Percentiles rank a stretch among this genome's conserved stretches.
Evolutionary conservation across 2,797 vertebrate genomes (phyloP).

Genomic region (Lates japonicus): DNA sequence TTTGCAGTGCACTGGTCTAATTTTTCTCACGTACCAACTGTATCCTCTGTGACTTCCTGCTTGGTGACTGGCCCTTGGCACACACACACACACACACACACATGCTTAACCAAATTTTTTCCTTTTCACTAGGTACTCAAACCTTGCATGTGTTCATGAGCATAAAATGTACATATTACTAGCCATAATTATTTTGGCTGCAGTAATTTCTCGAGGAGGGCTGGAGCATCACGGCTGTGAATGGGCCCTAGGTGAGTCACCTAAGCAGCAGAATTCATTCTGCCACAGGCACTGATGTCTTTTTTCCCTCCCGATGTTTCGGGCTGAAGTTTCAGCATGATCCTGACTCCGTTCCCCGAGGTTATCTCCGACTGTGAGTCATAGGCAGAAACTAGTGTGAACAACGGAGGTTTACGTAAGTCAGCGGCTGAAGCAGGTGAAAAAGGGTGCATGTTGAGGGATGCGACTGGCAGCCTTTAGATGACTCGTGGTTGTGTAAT

Average conservation of each 20-base stretch:
- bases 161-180: slow-evolving; percentile 18
- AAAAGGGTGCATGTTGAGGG: slow-evolving; percentile 27
- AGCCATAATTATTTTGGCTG: slow-evolving; percentile 39
- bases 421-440: slow-evolving; percentile 30
- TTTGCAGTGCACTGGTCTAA: slow-evolving; percentile 8
- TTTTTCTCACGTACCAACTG: slow-evolving; percentile 20
- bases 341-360: slow-evolving; percentile 43
- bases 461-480: slow-evolving; percentile 59
- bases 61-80: slow-evolving; percentile 25
- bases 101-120: slow-evolving; percentile 45
- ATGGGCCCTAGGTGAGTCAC: slow-evolving; percentile 67
- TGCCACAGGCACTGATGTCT: slow-evolving; percentile 58
- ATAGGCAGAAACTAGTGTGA: slow-evolving; percentile 49
- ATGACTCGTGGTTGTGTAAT: slow-evolving; percentile 72
- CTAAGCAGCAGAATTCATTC: slow-evolving; percentile 48
- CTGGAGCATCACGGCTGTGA: slow-evolving; percentile 36
- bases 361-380: slow-evolving; percentile 70
- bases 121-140: no score
- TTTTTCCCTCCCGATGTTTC: slow-evolving; percentile 55
- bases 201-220: slow-evolving; percentile 28
- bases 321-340: slow-evolving; percentile 55
- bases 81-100: slow-evolving; percentile 7
- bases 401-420: slow-evolving; percentile 53
- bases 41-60: slow-evolving; percentile 31
- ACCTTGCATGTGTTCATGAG: slow-evolving; percentile 28